A percentile compares a stretch with the other conserved stretches of the same genome.
phyloP scores from a whole-genome alignment of 2,888 invertebrate genomes.

The Nasonovia ribisnigri region DNA sequence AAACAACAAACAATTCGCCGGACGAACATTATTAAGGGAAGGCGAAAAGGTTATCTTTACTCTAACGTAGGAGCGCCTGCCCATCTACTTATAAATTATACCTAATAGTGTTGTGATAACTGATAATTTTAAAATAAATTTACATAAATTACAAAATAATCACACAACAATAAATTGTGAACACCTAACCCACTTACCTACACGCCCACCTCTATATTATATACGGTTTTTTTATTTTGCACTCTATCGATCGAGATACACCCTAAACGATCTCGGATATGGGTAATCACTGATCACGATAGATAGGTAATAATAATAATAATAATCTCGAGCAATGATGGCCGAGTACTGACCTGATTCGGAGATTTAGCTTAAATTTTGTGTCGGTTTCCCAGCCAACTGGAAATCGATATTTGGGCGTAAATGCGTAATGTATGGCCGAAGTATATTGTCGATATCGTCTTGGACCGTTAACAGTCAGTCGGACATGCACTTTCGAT shows the following conservation, averaged over 20 bases:
- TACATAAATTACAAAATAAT: not conserved
- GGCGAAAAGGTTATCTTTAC: not conserved
- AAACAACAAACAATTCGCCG: not conserved
- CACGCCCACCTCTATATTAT: not conserved
- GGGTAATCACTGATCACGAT: not conserved
- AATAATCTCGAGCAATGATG: not conserved
- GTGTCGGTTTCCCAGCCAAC: conserved; percentile 51
- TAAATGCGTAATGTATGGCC: conserved; percentile 21
- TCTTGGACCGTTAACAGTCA: not conserved
- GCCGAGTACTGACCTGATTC: conserved; percentile 40
- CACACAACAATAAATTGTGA: not conserved
- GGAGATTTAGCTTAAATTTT: conserved; percentile 50
- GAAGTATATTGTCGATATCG: not conserved
- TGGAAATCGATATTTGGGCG: conserved; percentile 64
- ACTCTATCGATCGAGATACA: not conserved
- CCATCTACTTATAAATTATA: not conserved
- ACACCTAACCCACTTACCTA: not conserved
- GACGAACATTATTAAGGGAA: not conserved
- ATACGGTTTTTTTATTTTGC: not conserved
- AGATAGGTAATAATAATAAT: not conserved
- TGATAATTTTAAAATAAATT: not conserved
- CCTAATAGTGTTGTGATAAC: not conserved
- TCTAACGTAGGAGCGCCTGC: not conserved
- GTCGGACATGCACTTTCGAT: not conserved
- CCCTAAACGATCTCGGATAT: not conserved